Base-by-base conservation (phyloP, 2,888 invertebrate species). In the Urechis unicinctus region DNA sequence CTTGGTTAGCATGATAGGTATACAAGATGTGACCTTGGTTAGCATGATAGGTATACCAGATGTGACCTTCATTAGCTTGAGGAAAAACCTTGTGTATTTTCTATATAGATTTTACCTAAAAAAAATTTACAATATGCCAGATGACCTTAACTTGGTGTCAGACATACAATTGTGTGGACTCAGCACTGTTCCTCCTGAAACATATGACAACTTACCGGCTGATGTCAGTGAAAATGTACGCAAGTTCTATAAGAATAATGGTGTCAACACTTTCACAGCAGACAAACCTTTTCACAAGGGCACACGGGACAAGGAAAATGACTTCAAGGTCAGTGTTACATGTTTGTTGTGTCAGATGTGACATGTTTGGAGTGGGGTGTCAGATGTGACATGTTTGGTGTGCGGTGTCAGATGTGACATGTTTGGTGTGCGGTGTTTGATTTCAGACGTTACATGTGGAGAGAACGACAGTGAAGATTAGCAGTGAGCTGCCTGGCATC, bases 161-260 rank as follows among this genome's bases (percentile, higher is more conserved):
- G 89, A 85, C 74, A 92, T 94, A 66, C 93, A 94, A 81, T 93
- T 95, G 63, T 91, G 92, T 77, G 91, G 89, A 79, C 94, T 95
- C 43, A 89, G 91, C 69, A 91, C 95, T 0, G 85, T 93, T 28
- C 85, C 91, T 0, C 86, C 88, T 61, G 83, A 77, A 3, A 70
- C 73, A n/a, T 67, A 69, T n/a, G 71, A 71, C 52, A 77, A 86
- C 83, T 84, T 59, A 78, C 82, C 47, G 13, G 86, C 88, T 58
- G 47, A 51, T 17, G 87, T 93, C 55, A 91, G 93, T 0, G 89
- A 91, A 63, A 88, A 88, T 73, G 88, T 94, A 4, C 63, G 61
- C n/a, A 65, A 63, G 50, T 76, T 74, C 62, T 74, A 75, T 63
- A 64, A 64, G 45, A 63, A 60, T 26, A 75, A 76, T 60, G 67